Conservation (phyloP, 2,888 invertebrate genomes). For the Sturmia bella region DNA sequence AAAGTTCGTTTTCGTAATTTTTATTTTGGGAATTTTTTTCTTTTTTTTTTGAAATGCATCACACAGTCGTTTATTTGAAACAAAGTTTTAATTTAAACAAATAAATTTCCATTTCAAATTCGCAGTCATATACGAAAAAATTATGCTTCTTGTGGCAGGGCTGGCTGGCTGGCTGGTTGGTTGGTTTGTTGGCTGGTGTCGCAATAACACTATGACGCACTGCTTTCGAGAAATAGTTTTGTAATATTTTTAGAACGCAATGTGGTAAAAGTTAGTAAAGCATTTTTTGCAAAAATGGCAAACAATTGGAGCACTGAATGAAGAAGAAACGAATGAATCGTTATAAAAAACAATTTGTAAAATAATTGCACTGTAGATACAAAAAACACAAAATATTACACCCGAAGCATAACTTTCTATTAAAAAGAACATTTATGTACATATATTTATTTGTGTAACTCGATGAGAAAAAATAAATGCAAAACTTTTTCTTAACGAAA, state of each 20-base stretch:
- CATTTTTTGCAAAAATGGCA: conserved; percentile 17
- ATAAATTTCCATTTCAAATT: conserved; percentile 60
- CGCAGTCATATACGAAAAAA: conserved; percentile 16
- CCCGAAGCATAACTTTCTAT: conserved; percentile 36
- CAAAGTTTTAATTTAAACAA: conserved; percentile 56
- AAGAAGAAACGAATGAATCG: conserved; percentile 16
- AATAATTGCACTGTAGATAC: conserved; percentile 52
- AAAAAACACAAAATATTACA: conserved; percentile 15
- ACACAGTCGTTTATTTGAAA: background rate
- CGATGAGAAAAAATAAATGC: conserved; percentile 12
- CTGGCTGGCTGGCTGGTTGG: background rate
- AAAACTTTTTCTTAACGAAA: conserved; percentile 26
- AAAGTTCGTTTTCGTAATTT: conserved; percentile 31
- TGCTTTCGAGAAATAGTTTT: conserved; percentile 48
- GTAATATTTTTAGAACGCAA: conserved; percentile 53
- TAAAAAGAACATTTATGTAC: conserved; percentile 2
- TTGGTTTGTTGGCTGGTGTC: conserved; percentile 8
- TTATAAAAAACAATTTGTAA: conserved; percentile 55
- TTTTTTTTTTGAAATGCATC: conserved; percentile 3
- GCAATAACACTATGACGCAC: conserved; percentile 18
- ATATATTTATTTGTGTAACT: conserved; percentile 20
- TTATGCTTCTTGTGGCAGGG: background rate
- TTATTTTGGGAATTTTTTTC: background rate
- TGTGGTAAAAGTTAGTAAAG: conserved; percentile 50
- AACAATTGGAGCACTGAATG: conserved; percentile 8